Base-by-base conservation (phyloP, 2,888 invertebrate genomes). In the Cosmia pyralina region DNA sequence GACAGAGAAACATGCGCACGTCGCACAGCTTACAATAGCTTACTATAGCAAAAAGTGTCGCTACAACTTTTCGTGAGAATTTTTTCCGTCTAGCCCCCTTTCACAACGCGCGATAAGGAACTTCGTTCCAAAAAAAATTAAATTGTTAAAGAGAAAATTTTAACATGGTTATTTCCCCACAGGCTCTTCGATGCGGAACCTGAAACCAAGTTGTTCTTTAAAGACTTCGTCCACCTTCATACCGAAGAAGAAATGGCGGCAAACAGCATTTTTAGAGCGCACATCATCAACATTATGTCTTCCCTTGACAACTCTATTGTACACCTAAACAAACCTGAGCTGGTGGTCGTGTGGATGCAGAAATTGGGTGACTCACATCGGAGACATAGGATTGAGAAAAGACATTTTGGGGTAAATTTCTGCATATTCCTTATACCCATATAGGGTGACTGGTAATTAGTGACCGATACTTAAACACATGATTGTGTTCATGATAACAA, bases 301-400 rank as follows among this genome's bases (percentile, higher is more conserved):
- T 77, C 93, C 0, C 58, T 95, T 0, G 88, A 93, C 81, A 83
- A 87, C 6, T 89, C 91, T 0, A 89, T 95, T 6, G 68, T 69
- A 1, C 90, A 92, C 72, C 81, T 95, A 2, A 66, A 92, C 41
- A 87, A 93, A 15, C 94, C 95, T 0, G 91, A 93, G 11, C 80
- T 94, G 1, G 94, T 93, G 2, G 84, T 88, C 0, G 92, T 86
- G 1, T 88, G 93, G 86, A 93, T 94, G 93, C 84, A 90, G 53
- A 94, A 93, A 64, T 85, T 95, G 4, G 95, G 95, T 0, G 88
- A 89, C 19, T 86, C 90, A 3, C 95, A 95, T 86, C 81, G 79
- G 4, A 86, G 71, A 34, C 86, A 88, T 15, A 83, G 88, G 8
- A 86, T 94, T 22, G 77, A 88, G 58, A 84, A 86, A 57, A 78